These are phyloP conservation scores for Frieseomelitta varia DNA, from an alignment of 1,140 invertebrate genomes.

Conservation along the genomic window DNA sequence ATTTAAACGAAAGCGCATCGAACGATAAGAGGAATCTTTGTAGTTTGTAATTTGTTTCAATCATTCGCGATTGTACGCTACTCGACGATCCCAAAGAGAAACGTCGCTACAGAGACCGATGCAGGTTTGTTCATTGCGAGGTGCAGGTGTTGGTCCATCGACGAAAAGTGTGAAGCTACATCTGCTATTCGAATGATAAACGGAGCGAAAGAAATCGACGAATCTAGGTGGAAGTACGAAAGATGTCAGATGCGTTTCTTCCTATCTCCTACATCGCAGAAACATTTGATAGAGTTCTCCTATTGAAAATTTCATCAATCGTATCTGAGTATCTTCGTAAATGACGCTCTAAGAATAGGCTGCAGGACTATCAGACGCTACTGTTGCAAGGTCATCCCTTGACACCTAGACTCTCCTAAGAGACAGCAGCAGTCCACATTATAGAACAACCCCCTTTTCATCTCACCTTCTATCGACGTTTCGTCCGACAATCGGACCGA, in stretches of 20 bases:
- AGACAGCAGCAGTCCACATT: too few species aligned
- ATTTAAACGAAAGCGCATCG: slow-evolving; percentile 27
- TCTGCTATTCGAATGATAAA: background rate
- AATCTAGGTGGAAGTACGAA: background rate
- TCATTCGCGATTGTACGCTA: background rate
- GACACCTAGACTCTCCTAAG: background rate
- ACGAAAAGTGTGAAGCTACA: background rate
- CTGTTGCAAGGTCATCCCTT: slow-evolving; percentile 36
- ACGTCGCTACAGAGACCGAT: background rate
- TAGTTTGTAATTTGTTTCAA: slow-evolving; percentile 12
- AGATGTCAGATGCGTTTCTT: background rate
- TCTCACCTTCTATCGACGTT: background rate
- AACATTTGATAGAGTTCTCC: background rate
- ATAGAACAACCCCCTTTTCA: background rate
- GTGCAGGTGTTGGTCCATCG: background rate
- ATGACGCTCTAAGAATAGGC: background rate
- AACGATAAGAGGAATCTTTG: slow-evolving; percentile 27
- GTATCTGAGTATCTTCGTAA: background rate
- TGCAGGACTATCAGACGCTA: background rate
- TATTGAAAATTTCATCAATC: background rate
- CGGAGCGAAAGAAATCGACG: background rate
- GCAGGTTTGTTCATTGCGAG: background rate
- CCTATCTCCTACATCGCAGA: background rate
- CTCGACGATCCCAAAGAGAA: background rate
- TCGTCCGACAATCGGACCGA: too few species aligned